A percentile compares a stretch with the other conserved stretches of the same genome.
Evolutionary conservation across 1,140 invertebrate species (phyloP).

Genomic region (Argopecten irradians): DNA sequence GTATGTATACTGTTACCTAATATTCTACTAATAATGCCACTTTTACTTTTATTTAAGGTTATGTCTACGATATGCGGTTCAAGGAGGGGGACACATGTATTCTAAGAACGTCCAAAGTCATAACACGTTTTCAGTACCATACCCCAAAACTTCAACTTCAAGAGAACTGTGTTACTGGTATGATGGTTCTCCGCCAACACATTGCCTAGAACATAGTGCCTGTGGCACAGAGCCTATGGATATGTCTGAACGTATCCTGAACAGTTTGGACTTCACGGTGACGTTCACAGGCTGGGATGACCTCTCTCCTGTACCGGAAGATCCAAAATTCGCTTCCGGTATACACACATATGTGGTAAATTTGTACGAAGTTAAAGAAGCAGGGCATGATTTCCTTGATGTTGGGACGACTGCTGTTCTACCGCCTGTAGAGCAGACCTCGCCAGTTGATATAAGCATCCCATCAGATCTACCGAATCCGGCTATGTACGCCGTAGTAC

Average conservation of each 20-base stretch:
- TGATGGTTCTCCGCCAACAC: constrained; percentile 24
- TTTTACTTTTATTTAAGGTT: background rate
- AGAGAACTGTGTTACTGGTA: constrained; percentile 34
- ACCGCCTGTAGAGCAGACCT: background rate
- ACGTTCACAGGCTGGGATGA: constrained; percentile 38
- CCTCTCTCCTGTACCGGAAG: constrained; percentile 24
- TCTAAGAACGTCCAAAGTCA: constrained; percentile 27
- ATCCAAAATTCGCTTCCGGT: constrained; percentile 29
- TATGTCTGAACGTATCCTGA: background rate
- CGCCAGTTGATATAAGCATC: background rate
- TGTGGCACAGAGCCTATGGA: constrained; percentile 27
- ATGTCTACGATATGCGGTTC: background rate
- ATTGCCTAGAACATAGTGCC: constrained; percentile 12
- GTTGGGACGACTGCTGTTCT: background rate
- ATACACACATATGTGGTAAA: constrained; percentile 35
- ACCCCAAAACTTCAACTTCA: background rate
- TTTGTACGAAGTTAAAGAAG: constrained; percentile 30
- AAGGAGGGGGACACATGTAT: constrained; percentile 30
- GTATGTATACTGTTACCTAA: no score
- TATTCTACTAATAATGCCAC: no score
- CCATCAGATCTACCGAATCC: background rate
- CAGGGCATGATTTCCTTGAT: background rate
- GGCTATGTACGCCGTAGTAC: background rate
- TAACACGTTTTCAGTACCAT: background rate
- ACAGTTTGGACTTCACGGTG: background rate